Conservation (phyloP, 2,113 vertebrate genomes). For the Leucoraja erinaceus region DNA sequence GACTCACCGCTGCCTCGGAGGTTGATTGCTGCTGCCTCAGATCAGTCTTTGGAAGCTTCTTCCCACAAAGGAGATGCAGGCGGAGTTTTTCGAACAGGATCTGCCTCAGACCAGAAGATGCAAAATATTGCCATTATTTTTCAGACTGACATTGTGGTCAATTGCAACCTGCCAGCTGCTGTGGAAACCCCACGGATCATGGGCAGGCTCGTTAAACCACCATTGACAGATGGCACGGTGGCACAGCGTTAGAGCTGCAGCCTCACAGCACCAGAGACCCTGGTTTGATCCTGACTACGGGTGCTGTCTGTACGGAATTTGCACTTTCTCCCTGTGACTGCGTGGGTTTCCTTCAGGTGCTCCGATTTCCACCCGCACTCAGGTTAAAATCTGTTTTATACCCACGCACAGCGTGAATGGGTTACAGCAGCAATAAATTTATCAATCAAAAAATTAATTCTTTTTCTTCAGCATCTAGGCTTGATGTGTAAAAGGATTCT, state of each 20-base stretch:
- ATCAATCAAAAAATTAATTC: not conserved
- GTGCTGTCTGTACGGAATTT: no score
- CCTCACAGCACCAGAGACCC: no score
- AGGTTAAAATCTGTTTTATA: not conserved
- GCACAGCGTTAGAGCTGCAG: not conserved
- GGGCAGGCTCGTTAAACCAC: no score
- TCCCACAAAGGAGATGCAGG: slow-evolving; percentile 64
- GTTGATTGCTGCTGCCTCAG: slow-evolving; percentile 69
- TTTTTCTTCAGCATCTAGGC: not conserved
- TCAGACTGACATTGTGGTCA: no score
- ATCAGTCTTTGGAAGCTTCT: slow-evolving; percentile 62
- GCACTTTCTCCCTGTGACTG: no score
- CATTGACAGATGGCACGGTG: not conserved
- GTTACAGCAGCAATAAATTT: not conserved
- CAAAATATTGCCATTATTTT: not conserved
- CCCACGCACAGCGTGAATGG: not conserved
- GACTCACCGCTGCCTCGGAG: slow-evolving; percentile 72
- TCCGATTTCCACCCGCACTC: no score
- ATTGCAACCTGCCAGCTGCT: not conserved
- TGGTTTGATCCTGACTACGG: no score
- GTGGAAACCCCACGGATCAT: not conserved
- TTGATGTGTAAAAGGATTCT: not conserved
- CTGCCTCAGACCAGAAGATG: slow-evolving; percentile 49
- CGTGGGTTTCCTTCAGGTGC: no score
- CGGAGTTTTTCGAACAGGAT: slow-evolving; percentile 79